A percentile compares a stretch with the other conserved stretches of the same genome.
Conservation (phyloP, 1,140 invertebrate genomes). For the Maniola jurtina region DNA sequence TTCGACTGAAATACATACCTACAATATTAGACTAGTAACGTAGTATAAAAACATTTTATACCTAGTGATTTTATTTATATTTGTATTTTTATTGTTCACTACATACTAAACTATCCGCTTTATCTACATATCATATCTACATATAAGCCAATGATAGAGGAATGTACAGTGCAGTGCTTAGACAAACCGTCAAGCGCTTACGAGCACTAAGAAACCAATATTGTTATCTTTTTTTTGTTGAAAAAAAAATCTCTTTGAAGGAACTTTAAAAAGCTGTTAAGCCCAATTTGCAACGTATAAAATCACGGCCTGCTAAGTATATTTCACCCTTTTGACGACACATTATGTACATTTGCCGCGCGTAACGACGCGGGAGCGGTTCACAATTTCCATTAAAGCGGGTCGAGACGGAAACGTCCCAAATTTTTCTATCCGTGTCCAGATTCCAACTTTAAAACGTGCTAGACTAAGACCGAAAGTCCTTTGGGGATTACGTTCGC, state of each 20-base stretch:
- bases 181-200: too few species aligned
- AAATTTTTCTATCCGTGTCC: constrained; percentile 38
- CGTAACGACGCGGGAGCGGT: constrained; percentile 72
- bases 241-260: constrained; percentile 33
- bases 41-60: too few species aligned
- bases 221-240: too few species aligned
- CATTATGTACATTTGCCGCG: constrained; percentile 75
- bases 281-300: constrained; percentile 53
- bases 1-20: constrained; percentile 32
- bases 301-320: constrained; percentile 73
- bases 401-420: constrained; percentile 45
- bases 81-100: too few species aligned
- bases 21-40: too few species aligned
- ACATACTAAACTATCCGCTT: too few species aligned
- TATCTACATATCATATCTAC: too few species aligned
- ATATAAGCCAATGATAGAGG: too few species aligned
- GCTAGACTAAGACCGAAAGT: constrained; percentile 30
- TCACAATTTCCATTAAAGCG: constrained; percentile 74
- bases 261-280: constrained; percentile 67
- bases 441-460: constrained; percentile 44
- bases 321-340: constrained; percentile 77
- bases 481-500: constrained; percentile 24
- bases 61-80: too few species aligned
- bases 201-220: too few species aligned
- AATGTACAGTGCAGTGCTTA: too few species aligned